A percentile compares a stretch with the other conserved stretches of the same genome.
phyloP scores from a whole-genome alignment of 2,113 vertebrate species.

The Pitta sordida region DNA sequence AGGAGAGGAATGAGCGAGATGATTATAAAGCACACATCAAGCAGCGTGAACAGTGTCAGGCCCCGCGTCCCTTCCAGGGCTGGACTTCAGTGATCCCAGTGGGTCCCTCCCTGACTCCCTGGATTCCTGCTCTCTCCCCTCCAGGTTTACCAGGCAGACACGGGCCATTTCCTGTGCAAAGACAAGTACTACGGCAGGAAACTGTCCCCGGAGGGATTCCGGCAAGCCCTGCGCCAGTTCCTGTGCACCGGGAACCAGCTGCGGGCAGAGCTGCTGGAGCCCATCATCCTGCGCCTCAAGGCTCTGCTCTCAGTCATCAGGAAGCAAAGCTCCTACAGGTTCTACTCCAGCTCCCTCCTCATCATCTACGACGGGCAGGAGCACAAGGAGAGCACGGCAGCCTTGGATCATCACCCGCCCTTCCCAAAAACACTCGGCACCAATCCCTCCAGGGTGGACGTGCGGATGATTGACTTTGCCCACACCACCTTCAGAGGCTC shows the following conservation, averaged over 20 bases:
- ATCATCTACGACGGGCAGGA: constrained; percentile 77
- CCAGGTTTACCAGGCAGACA: constrained; percentile 75
- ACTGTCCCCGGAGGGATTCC: constrained; percentile 69
- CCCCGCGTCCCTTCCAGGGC: not conserved
- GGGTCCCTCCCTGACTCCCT: not conserved
- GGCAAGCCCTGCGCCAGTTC: constrained; percentile 71
- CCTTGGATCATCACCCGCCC: not conserved
- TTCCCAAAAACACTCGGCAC: not conserved
- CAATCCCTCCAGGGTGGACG: constrained; percentile 34
- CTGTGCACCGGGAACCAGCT: constrained; percentile 65
- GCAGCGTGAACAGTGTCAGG: not conserved
- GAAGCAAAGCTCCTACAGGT: constrained; percentile 76
- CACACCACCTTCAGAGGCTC: constrained; percentile 75
- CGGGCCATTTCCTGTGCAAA: constrained; percentile 75
- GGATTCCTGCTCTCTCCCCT: not conserved
- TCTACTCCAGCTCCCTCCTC: constrained; percentile 82
- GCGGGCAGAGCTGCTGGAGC: constrained; percentile 65
- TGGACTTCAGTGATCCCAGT: too few species aligned
- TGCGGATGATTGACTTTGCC: constrained; percentile 82
- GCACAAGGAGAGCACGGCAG: not conserved
- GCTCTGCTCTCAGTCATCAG: constrained; percentile 67
- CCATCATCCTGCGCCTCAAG: constrained; percentile 64
- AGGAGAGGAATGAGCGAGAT: not conserved
- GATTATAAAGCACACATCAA: not conserved
- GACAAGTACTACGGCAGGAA: constrained; percentile 78